Evolutionary conservation across 2,888 invertebrate species (phyloP).

Genomic region (Siphonodentalium dalli): DNA sequence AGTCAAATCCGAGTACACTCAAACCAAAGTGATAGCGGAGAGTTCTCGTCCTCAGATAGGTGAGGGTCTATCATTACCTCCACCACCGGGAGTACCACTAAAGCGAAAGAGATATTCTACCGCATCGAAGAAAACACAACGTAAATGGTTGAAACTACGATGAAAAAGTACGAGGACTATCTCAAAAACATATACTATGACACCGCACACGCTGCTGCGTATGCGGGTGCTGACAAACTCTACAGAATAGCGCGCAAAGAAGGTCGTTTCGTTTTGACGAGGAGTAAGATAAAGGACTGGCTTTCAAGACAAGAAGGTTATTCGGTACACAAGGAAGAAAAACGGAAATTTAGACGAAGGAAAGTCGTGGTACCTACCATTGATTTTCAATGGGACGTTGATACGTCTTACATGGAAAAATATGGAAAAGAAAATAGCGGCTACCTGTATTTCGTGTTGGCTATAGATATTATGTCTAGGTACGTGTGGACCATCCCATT

Average conservation of each 20-base stretch:
- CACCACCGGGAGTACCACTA: too few relatives aligned
- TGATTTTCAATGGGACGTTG: conserved; percentile 30
- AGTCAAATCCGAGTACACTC: too few relatives aligned
- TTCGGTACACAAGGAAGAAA: conserved; percentile 20
- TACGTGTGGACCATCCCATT: conserved; percentile 19
- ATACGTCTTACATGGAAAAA: conserved; percentile 18
- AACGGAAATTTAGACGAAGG: conserved; percentile 17
- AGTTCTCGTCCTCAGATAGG: too few relatives aligned
- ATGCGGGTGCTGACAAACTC: conserved; percentile 27
- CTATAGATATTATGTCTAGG: conserved; percentile 16
- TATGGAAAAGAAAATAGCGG: conserved; percentile 22
- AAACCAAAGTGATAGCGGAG: too few relatives aligned
- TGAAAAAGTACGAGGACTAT: too few relatives aligned
- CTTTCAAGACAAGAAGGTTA: conserved; percentile 28
- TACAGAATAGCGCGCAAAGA: conserved; percentile 28
- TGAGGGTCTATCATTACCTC: too few relatives aligned
- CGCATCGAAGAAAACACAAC: too few relatives aligned
- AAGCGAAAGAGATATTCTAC: too few relatives aligned
- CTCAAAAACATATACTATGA: conserved; percentile 31
- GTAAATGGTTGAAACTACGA: too few relatives aligned
- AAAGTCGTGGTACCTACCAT: conserved; percentile 22
- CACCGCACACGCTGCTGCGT: conserved; percentile 23
- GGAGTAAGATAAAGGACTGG: conserved; percentile 29
- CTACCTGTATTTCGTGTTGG: conserved; percentile 20
- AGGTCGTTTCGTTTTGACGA: conserved; percentile 22